Percentiles rank a stretch among this genome's conserved stretches.
Conservation (phyloP, 2,113 vertebrate genomes). For the Saimiri boliviensis region DNA sequence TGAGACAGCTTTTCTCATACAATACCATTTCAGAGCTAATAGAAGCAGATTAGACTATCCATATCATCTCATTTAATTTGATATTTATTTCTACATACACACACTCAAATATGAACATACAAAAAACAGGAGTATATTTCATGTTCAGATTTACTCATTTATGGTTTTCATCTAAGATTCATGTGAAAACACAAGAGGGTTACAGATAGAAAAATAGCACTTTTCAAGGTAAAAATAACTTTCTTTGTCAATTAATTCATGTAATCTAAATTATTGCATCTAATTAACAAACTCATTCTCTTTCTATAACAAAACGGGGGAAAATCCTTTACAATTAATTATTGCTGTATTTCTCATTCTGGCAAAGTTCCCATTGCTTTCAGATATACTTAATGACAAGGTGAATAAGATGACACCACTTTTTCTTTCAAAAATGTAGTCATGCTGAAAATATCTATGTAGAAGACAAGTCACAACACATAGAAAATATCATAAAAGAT, state of each 20-base stretch:
- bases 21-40: neutral
- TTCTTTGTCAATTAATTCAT: neutral
- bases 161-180: neutral
- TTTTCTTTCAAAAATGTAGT: constrained; percentile 67
- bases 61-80: neutral
- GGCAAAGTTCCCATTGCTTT: constrained; percentile 7
- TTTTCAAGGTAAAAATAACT: constrained; percentile 20
- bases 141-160: neutral
- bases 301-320: neutral
- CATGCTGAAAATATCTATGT: constrained; percentile 67
- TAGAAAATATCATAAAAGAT: constrained; percentile 63
- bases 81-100: neutral
- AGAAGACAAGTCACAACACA: constrained; percentile 69
- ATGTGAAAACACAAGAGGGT: neutral
- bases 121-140: neutral
- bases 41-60: neutral
- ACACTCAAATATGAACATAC: neutral
- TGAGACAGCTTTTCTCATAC: neutral
- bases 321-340: neutral
- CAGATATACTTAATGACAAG: constrained; percentile 50
- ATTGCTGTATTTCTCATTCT: neutral
- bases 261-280: neutral
- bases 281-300: neutral
- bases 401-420: constrained; percentile 38
- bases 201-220: neutral